These are phyloP conservation scores for Tamias sibiricus DNA, from an alignment of 2,113 vertebrate genomes.

Conservation along the genomic window DNA sequence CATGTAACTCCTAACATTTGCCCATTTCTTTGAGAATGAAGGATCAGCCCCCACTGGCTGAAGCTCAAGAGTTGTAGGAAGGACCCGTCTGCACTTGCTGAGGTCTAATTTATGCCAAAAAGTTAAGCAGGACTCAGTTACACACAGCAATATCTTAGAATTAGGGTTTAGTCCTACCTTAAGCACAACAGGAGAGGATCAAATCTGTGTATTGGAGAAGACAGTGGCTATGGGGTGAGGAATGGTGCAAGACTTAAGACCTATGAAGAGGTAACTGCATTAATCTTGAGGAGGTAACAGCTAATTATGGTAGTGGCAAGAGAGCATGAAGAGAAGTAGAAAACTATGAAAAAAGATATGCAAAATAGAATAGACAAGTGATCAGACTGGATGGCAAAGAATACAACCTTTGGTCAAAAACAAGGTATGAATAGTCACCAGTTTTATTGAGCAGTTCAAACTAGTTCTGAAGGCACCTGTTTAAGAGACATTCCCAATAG, in stretches of 20 bases:
- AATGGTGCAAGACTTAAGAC: not conserved
- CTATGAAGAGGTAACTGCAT: not conserved
- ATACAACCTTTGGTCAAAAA: conserved; percentile 36
- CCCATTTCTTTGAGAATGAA: not conserved
- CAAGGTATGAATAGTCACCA: not conserved
- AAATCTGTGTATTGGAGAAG: not conserved
- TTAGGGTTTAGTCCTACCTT: not conserved
- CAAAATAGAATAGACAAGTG: not conserved
- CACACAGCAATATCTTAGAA: not conserved
- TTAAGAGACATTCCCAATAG: not conserved
- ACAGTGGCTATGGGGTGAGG: not conserved
- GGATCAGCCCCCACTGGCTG: not conserved
- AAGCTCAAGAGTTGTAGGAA: not conserved
- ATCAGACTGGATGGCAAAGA: conserved; percentile 8
- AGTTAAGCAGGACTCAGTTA: not conserved
- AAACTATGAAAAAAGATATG: not conserved
- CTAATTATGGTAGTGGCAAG: not conserved
- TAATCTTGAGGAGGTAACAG: not conserved
- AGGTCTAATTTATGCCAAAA: not conserved
- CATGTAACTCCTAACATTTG: not conserved
- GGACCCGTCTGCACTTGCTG: not conserved
- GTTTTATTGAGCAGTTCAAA: conserved; percentile 66
- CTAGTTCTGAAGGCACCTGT: conserved; percentile 49
- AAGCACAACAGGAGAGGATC: not conserved
- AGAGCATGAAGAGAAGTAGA: not conserved